Evolutionary conservation across 2,888 invertebrate species (phyloP).

Genomic region (Diachrysia chrysitis): DNA sequence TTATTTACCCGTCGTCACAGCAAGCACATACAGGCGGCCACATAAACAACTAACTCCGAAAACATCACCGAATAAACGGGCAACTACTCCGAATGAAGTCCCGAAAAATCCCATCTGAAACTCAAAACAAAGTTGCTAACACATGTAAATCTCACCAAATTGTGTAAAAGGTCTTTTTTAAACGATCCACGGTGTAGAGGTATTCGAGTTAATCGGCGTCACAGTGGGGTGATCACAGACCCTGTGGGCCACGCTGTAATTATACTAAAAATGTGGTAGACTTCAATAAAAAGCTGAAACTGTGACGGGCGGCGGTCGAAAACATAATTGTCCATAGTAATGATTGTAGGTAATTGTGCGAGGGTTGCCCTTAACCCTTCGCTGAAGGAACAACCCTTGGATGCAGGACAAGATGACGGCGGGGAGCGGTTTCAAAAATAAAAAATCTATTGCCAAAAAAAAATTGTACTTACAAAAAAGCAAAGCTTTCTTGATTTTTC

Average conservation of each 20-base stretch:
- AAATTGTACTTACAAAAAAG: neutral
- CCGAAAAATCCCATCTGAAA: constrained; percentile 56
- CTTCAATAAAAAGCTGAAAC: constrained; percentile 85
- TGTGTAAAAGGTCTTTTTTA: constrained; percentile 62
- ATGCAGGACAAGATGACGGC: constrained; percentile 54
- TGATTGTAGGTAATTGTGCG: constrained; percentile 87
- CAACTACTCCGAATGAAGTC: constrained; percentile 40
- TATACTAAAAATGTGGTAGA: constrained; percentile 85
- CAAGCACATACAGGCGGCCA: constrained; percentile 45
- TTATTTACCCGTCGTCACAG: constrained; percentile 34
- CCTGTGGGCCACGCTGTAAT: constrained; percentile 73
- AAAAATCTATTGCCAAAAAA: neutral
- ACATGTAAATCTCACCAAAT: constrained; percentile 62
- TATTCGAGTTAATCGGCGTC: constrained; percentile 66
- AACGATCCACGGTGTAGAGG: constrained; percentile 63
- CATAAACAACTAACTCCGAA: constrained; percentile 45
- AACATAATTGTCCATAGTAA: constrained; percentile 87
- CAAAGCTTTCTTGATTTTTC: neutral
- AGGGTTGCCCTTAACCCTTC: constrained; percentile 83
- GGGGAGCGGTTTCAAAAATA: constrained; percentile 35
- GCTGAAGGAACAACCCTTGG: constrained; percentile 73
- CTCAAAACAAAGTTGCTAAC: constrained; percentile 58
- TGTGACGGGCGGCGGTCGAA: constrained; percentile 81
- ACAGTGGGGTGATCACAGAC: constrained; percentile 69
- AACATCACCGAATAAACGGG: constrained; percentile 47